Base-by-base conservation (phyloP, 2,797 vertebrate species). In the Cynodonichthys magdalenae region DNA sequence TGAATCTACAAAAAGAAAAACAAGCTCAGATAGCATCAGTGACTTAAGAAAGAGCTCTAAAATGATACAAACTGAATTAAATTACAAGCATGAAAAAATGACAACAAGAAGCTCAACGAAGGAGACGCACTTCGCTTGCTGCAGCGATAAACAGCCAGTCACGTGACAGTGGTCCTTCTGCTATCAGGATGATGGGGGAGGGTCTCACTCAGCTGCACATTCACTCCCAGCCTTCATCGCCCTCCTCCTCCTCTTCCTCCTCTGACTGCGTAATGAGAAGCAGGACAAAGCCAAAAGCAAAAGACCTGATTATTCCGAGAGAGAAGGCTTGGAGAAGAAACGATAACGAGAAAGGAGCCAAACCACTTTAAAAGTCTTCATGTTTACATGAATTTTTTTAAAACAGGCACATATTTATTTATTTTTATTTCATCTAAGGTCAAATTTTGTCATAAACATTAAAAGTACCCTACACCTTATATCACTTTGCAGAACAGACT, bases 281-380 rank as follows among this genome's bases (percentile, higher is more conserved):
- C 83, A 91, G 88, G 80, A 88, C 89, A 90, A 90, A 90, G 88
- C 86, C 82, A 83, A 77, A 62, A 73, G 69, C 77, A 83, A 74
- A 81, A 66, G 36, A 78, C 79, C 74, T 27, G 63, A 87, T 81
- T 72, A 79, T 56, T 77, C 66, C 61, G 68, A 66, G 64, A 60
- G 52, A 79, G 71, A 83, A 53, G 56, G 58, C 61, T 36, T 65
- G 34, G 20, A 9, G 57, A 65, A 55, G 80, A 70, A 85, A 84
- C 72, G 87, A 89, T 77, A 72, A 62, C 59, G 52, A 70, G 80
- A 61, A 56, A 52, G 67, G 71, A 77, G 66, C 49, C 64, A 57
- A 63, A 58, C 59, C 74, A 84, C 53, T 61, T 57, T 42, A 46
- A 47, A 47, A 19, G 46, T 24, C 18, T 74, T 57, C 53, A 28